Base-by-base conservation (phyloP, 1,140 invertebrate genomes). In the Zelostemma sp. region DNA sequence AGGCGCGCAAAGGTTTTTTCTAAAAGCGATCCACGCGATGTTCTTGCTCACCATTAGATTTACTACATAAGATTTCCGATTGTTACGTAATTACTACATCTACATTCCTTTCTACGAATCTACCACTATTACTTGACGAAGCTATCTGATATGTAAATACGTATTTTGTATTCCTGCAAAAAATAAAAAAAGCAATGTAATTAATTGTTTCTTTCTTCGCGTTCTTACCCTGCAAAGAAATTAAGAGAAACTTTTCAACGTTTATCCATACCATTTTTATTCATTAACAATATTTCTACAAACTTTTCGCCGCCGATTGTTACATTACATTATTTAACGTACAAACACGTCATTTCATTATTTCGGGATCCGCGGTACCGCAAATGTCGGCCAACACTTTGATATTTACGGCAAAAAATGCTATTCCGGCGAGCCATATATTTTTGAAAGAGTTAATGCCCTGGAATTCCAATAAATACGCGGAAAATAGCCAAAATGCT, bases 391-490 rank as follows among this genome's bases (percentile, higher is more conserved):
- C 85, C 31, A 96, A 80, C 57, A 95, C 87, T 53, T 89, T 91
- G 64, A 94, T 86, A 81, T 96, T 95, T 5, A 89, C 87, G 63
- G 88, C 85, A 79, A 95, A 96, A 77, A 97, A 95, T 0, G 91
- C 81, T 12, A 93, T 82, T 54, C 93, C 85, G 70, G 92, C 90
- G n/a, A 92, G 63, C 91, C 94, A 95, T 64, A 96, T 90, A 63
- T 89, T 89, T 14, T 91, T 74, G 79, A 95, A 97, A 0, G 93
- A 93, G 82, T 97, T 92, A 56, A 89, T 80, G 14, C 93, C 93
- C 78, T 91, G 89, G 82, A 98, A 99, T 85, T 99, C 97, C 15
- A 99, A 86, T 28, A 92, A 86, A 85, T 97, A 99, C 0, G 97
- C 97, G 38, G 91, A 91, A 40, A 93, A 83, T n/a, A 99, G 85